Evolutionary conservation across 2,888 invertebrate species (phyloP), one percentile per base, ranked within the genome.

Genomic region (Heliconius ismenius): DNA sequence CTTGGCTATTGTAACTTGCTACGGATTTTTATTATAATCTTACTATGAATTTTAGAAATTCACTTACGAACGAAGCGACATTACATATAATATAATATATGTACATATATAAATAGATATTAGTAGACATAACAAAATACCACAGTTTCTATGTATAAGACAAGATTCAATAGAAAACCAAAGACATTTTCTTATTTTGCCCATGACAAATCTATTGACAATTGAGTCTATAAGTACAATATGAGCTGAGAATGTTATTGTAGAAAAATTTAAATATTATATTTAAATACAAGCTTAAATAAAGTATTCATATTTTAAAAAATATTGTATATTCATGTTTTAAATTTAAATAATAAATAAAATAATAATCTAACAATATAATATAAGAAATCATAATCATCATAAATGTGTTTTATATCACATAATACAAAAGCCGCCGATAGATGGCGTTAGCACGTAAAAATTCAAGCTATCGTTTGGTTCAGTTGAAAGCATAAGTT

Each of bases 41-140:
- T 62, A 9, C 1, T 28, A 26, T 28, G n/a, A 9, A n/a, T 10
- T 26, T 39, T 43, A n/a, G 11, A 75, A 69, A 84, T 89, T 90
- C 90, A 89, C 88, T 90, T 85, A 79, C 83, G 87, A 88, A 58
- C 85, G 76, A 91, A 92, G 92, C 91, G 84, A 91, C 87, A 89
- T 85, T 87, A 84, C 88, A 88, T 86, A 87, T 83, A 86, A 78
- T 62, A 21, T 24, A 24, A 26, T 39, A 39, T 58, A 72, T n/a
- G 11, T 65, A 65, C n/a, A 65, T 39, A 65, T 36, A 65, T 26
- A 60, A 69, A 63, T 75, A 78, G 28, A 43, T 73, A 32, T 32
- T 32, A 79, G 69, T 36, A 64, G 54, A 80, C 43, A 78, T 76
- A 77, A 75, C 39, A 78, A 78, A 76, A 62, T 69, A 65, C 64